phyloP scores from a whole-genome alignment of 2,797 vertebrate species.

The Ibycter americanus region DNA sequence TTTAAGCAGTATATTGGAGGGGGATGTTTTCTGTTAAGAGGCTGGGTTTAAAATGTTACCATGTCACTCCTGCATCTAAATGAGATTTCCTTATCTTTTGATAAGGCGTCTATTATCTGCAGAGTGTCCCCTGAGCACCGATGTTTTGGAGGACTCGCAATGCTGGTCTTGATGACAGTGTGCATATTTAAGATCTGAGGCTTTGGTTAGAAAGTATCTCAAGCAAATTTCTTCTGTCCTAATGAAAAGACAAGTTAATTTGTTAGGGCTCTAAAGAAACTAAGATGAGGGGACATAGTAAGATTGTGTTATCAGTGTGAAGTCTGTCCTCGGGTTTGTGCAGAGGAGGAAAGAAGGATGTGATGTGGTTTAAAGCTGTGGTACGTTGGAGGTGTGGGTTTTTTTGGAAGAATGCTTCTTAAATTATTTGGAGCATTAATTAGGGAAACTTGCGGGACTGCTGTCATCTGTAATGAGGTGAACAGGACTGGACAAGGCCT shows the following conservation, averaged over 20 bases:
- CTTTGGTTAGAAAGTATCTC: neutral
- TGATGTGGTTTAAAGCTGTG: neutral
- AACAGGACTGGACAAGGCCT: neutral
- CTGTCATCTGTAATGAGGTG: neutral
- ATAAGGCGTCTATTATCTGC: slow-evolving; percentile 47
- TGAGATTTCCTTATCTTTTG: slow-evolving; percentile 62
- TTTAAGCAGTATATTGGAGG: neutral
- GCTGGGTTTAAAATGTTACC: neutral
- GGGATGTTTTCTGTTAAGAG: neutral
- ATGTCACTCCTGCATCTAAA: slow-evolving; percentile 61
- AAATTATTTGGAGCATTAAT: neutral
- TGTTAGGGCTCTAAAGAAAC: neutral
- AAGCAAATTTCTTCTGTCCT: neutral
- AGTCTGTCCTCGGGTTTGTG: neutral
- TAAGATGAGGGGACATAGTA: neutral
- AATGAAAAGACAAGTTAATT: slow-evolving; percentile 42
- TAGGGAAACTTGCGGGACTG: neutral
- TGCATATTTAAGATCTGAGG: neutral
- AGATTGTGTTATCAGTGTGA: neutral
- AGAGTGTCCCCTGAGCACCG: neutral
- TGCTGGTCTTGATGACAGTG: neutral
- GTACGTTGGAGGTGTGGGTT: neutral
- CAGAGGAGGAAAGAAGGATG: neutral
- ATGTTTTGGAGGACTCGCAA: neutral
- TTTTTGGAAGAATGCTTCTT: neutral